Evolutionary conservation across 2,888 invertebrate genomes (phyloP), one percentile per base, ranked within the genome.

Genomic region (Epinotia demarniana): DNA sequence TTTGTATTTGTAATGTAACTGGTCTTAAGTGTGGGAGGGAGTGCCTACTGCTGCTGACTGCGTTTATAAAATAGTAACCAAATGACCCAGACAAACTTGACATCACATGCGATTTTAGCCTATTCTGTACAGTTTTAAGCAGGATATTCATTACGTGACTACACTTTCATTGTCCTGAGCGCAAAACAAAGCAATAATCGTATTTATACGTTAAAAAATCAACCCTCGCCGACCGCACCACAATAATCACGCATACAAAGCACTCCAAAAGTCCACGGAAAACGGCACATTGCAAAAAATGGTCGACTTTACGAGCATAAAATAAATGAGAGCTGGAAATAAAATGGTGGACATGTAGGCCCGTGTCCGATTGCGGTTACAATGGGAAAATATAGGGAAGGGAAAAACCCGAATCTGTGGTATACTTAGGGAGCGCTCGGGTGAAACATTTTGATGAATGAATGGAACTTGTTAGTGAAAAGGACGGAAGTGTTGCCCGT

Each of bases 361-460:
- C 85, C 87, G 83, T 81, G 83, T 79, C 80, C 79, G 80, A 80
- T 78, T 77, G 79, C 77, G 78, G 85, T 86, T 87, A 88, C 87
- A 87, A 89, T 85, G 83, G 83, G 80, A 81, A 86, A 85, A 86
- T 88, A 86, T 87, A 82, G 82, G 79, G 83, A 78, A 79, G 78
- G 81, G 80, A 53, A 81, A 82, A 85, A 82, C 84, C 67, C 81
- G 81, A 84, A 83, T 82, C 79, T 75, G 73, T 62, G 73, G 70
- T 53, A 46, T 60, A 78, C 83, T 85, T 84, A 85, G 81, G 80
- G 80, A 78, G 73, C 75, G 73, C 77, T 78, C 77, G 79, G 33
- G 53, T 62, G 72, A 75, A 75, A 75, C 61, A 62, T 72, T 72
- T 72, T 75, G 75, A 75, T 75, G 70, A 66, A 75, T 75, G 75